Evolutionary conservation across 2,797 vertebrate species (phyloP), one percentile per base, ranked within the genome.

Genomic region (Sebastes nivosus): DNA sequence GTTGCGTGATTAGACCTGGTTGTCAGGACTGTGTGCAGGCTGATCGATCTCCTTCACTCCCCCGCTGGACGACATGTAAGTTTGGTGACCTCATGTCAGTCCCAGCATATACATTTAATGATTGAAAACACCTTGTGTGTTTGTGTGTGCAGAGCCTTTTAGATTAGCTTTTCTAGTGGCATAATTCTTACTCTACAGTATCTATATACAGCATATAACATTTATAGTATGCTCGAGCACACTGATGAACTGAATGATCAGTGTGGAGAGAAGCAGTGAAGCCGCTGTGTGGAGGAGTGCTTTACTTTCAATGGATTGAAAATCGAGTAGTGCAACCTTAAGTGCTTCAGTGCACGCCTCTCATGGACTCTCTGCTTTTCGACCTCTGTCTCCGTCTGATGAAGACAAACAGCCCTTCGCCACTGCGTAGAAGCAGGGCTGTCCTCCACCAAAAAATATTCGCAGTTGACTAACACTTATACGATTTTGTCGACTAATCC

Each of bases 371-470:
- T 80, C 73, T 76, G 76, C 82, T 81, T 88, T 82, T 81, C 36
- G 63, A 86, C 86, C 84, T 82, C 61, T 79, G 81, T 84, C 86
- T 82, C 11, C 36, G 38, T 55, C 79, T 92, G 87, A 92, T 88
- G 82, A 87, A 93, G 89, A 93, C 78, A 87, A 93, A 92, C 87
- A 18, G 76, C 60, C 32, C 10, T 81, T 82, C 84, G 12, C 68
- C 64, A 27, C 42, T 78, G 72, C 61, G 6, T 24, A 22, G 65
- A 59, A 66, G 46, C 46, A 20, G 18, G 16, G 46, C 46, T 50
- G 46, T 50, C 46, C 46, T 50, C 42, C 14, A 46, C 42, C 42
- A 18, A 18, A 46, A 46, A 4, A 50, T 8, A 50, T 20, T 50
- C 46, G 20, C 46, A 50, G 18, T 20, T 18, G 18, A 50, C 46